These are phyloP conservation scores for Caenorhabditis sp. DNA, from an alignment of 2,888 invertebrate genomes.

Conservation along the genomic window DNA sequence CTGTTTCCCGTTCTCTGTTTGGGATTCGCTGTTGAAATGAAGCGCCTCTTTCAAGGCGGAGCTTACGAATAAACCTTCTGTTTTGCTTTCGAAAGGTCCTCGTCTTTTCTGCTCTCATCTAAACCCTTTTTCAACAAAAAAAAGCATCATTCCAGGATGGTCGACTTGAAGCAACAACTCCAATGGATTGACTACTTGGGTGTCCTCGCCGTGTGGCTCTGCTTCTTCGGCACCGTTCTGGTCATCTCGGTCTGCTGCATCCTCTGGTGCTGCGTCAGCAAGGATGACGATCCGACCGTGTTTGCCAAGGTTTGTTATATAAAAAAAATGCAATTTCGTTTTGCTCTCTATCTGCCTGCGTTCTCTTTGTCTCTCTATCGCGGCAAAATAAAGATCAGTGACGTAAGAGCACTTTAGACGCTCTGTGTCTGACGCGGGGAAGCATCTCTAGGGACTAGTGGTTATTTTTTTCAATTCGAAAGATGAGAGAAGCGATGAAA, in stretches of 20 bases:
- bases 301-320: constrained; percentile 79
- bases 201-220: constrained; percentile 80
- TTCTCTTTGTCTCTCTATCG: constrained; percentile 7
- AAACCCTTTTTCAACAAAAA: not conserved
- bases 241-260: constrained; percentile 84
- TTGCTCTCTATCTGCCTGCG: constrained; percentile 11
- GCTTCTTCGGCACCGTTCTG: constrained; percentile 78
- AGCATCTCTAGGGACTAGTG: constrained; percentile 21
- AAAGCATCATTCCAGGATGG: constrained; percentile 67
- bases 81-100: no score
- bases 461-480: constrained; percentile 17
- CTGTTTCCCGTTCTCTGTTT: no score
- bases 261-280: constrained; percentile 85
- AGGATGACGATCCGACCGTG: constrained; percentile 81
- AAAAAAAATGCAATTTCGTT: constrained; percentile 21
- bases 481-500: not conserved
- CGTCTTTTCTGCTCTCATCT: not conserved
- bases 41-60: no score
- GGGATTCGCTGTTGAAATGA: no score
- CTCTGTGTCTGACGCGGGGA: constrained; percentile 6
- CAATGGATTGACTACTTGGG: constrained; percentile 83
- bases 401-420: constrained; percentile 40
- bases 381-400: constrained; percentile 48
- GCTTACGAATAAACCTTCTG: not conserved
- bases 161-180: constrained; percentile 82